These are phyloP conservation scores for Herpailurus yagouaroundi DNA, from an alignment of 2,113 vertebrate genomes.

Conservation along the genomic window DNA sequence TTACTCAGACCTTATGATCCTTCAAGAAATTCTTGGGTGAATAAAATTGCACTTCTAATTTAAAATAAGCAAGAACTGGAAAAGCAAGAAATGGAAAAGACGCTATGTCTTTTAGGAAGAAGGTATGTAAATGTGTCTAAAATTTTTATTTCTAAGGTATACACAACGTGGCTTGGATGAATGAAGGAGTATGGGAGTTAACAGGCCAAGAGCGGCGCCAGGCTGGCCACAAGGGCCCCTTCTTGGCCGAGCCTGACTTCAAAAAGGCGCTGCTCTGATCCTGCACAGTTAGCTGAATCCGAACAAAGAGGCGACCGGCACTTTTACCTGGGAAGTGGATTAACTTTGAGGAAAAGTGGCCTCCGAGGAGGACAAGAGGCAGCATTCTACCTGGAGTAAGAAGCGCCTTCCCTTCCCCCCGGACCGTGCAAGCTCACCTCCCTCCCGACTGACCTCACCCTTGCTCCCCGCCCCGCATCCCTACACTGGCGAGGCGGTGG, in stretches of 20 bases:
- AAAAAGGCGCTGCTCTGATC: background rate
- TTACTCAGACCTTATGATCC: background rate
- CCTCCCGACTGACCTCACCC: background rate
- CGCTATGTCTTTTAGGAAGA: background rate
- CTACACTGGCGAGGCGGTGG: background rate
- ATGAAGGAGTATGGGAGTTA: background rate
- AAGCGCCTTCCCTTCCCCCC: accelerated
- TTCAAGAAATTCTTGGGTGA: background rate
- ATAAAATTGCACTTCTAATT: background rate
- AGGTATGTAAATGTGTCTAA: background rate
- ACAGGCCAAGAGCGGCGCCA: background rate
- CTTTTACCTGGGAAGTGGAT: background rate
- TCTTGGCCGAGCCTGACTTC: background rate
- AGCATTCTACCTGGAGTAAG: background rate
- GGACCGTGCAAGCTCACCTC: background rate
- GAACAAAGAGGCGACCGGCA: conserved; percentile 58
- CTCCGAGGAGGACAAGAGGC: background rate
- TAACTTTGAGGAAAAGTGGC: conserved; percentile 63
- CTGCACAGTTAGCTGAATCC: conserved; percentile 8
- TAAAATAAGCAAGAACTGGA: background rate
- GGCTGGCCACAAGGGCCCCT: background rate
- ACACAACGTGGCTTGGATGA: background rate
- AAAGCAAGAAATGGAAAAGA: background rate
- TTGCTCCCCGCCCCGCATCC: background rate
- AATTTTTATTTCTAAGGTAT: background rate